A percentile compares a stretch with the other conserved stretches of the same genome.
Conservation (phyloP, 2,113 vertebrate genomes). For the Nettapus auritus region DNA sequence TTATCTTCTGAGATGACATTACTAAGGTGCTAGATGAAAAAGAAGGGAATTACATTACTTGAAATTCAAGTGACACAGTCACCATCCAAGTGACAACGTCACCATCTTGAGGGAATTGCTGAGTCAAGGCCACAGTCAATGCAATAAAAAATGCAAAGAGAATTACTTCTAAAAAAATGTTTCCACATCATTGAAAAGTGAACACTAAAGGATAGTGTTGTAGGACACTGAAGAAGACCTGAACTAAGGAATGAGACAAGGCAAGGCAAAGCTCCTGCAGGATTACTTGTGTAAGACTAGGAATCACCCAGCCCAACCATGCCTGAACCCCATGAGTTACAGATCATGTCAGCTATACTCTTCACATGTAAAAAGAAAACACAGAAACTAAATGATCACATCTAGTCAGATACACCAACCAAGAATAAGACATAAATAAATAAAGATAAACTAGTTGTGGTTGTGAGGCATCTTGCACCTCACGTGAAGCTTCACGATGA, state of each 20-base stretch:
- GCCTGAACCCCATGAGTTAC: background rate
- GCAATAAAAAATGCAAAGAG: background rate
- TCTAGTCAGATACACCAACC: fast-evolving
- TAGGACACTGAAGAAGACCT: background rate
- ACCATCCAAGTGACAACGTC: background rate
- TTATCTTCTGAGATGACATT: background rate
- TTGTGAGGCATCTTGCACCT: background rate
- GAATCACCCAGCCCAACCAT: background rate
- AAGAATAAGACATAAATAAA: background rate
- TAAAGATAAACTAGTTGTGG: background rate
- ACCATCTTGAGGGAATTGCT: background rate
- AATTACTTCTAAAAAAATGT: background rate
- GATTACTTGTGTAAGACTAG: background rate
- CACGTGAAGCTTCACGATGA: background rate
- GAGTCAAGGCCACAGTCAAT: background rate
- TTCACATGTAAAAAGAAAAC: background rate
- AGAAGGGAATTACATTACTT: background rate
- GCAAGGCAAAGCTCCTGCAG: background rate
- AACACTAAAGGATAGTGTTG: background rate
- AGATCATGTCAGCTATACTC: background rate
- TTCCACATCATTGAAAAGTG: background rate
- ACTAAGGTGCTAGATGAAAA: background rate
- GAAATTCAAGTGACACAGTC: background rate
- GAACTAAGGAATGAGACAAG: background rate
- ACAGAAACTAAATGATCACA: background rate